These are phyloP conservation scores for Drosophila parabipectinata DNA, from an alignment of 1,140 invertebrate genomes.

Conservation along the genomic window DNA sequence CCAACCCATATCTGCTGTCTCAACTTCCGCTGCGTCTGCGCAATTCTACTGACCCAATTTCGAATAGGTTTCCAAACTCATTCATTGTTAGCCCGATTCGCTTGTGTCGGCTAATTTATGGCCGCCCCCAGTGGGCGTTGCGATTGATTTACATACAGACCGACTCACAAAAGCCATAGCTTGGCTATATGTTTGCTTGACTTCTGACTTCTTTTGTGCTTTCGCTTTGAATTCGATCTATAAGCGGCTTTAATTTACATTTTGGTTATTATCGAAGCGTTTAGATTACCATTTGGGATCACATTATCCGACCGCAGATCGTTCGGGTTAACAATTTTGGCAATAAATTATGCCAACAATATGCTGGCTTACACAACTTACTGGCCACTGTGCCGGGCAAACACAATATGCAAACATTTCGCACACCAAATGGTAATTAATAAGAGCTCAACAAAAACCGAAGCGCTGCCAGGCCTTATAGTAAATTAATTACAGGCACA, in stretches of 20 bases:
- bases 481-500: constrained; percentile 77
- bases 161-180: constrained; percentile 1
- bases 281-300: constrained; percentile 48
- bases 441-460: constrained; percentile 38
- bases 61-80: constrained; percentile 52
- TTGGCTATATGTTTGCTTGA: constrained; percentile 37
- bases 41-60: constrained; percentile 76
- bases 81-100: constrained; percentile 39
- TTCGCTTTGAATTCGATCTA: constrained; percentile 12
- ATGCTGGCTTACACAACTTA: constrained; percentile 36
- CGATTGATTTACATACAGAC: constrained; percentile 45
- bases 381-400: not conserved
- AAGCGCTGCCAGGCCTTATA: constrained; percentile 57
- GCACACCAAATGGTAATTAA: constrained; percentile 46
- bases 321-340: constrained; percentile 40
- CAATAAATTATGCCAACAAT: constrained; percentile 15
- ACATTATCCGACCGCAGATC: constrained; percentile 41
- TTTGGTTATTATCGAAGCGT: constrained; percentile 55
- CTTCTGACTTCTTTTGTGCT: constrained; percentile 55
- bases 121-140: constrained; percentile 48
- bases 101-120: constrained; percentile 57
- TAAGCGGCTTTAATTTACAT: constrained; percentile 66
- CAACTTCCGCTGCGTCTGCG: constrained; percentile 58
- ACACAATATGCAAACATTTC: constrained; percentile 63
- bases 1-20: constrained; percentile 24